These are phyloP conservation scores for Madoqua kirkii DNA, from an alignment of 2,113 vertebrate genomes.

Conservation along the genomic window DNA sequence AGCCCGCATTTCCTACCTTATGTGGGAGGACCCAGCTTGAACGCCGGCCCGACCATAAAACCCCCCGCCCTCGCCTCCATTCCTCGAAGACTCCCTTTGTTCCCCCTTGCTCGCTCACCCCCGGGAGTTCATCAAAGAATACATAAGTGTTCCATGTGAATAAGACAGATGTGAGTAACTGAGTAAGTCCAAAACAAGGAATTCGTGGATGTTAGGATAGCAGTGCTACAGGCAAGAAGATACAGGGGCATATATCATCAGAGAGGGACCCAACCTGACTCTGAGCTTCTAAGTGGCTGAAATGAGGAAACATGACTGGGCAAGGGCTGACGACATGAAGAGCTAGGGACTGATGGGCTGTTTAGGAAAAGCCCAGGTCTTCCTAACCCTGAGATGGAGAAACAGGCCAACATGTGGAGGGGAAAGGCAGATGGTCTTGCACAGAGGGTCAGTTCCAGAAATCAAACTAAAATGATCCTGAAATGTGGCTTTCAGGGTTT, in stretches of 20 bases:
- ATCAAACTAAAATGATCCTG: not conserved
- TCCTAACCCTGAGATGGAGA: not conserved
- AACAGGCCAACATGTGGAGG: not conserved
- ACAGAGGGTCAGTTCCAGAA: not conserved
- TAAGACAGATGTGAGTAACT: not conserved
- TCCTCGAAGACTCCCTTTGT: too few relatives aligned
- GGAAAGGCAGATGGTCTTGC: fast-evolving
- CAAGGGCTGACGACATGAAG: not conserved
- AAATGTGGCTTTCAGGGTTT: not conserved
- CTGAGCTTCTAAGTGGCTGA: not conserved
- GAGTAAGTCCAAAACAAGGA: not conserved
- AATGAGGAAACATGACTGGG: not conserved
- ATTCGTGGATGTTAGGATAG: not conserved
- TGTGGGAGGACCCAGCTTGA: too few relatives aligned
- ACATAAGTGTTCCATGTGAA: not conserved
- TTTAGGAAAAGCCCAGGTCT: not conserved
- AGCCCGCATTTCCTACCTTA: too few relatives aligned
- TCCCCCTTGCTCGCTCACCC: too few relatives aligned
- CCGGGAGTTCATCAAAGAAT: too few relatives aligned
- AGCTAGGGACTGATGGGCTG: not conserved
- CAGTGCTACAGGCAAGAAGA: not conserved
- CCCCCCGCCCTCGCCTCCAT: too few relatives aligned
- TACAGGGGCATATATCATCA: not conserved
- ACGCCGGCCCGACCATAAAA: too few relatives aligned
- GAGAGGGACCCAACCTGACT: fast-evolving